These are phyloP conservation scores for Zoroaster sp. DNA, from an alignment of 53 echinoderm and acorn worm genomes.

Conservation along the genomic window DNA sequence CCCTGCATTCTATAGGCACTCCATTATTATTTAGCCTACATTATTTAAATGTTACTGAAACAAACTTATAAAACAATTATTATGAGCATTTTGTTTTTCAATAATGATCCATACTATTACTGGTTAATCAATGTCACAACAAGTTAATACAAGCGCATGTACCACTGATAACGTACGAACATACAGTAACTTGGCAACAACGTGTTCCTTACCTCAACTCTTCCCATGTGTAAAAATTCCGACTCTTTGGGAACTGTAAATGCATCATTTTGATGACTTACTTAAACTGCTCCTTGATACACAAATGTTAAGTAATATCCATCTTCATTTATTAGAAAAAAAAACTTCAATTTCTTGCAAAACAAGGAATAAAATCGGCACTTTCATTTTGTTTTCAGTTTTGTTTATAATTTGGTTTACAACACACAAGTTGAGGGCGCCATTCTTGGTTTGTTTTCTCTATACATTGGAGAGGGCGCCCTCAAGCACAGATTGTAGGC, in stretches of 20 bases:
- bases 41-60: no score
- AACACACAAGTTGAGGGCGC: constrained; percentile 29
- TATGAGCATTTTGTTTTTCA: background rate
- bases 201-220: constrained; percentile 77
- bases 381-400: constrained; percentile 1
- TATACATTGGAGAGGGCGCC: no score
- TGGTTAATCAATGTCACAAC: background rate
- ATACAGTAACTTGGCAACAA: constrained; percentile 28
- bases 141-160: background rate
- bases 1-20: no score
- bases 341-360: background rate
- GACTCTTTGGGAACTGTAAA: constrained; percentile 79
- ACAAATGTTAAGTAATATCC: constrained; percentile 11
- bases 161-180: background rate
- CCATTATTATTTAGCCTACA: no score
- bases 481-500: no score
- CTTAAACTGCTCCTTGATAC: background rate
- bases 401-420: background rate
- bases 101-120: background rate
- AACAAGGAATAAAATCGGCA: background rate
- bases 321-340: constrained; percentile 5
- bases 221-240: constrained; percentile 84
- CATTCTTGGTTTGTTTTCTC: background rate
- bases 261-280: constrained; percentile 72
- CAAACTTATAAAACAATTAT: no score